Evolutionary conservation across 2,797 vertebrate species (phyloP), one percentile per base, ranked within the genome.

Genomic region (Thunnus albacares): DNA sequence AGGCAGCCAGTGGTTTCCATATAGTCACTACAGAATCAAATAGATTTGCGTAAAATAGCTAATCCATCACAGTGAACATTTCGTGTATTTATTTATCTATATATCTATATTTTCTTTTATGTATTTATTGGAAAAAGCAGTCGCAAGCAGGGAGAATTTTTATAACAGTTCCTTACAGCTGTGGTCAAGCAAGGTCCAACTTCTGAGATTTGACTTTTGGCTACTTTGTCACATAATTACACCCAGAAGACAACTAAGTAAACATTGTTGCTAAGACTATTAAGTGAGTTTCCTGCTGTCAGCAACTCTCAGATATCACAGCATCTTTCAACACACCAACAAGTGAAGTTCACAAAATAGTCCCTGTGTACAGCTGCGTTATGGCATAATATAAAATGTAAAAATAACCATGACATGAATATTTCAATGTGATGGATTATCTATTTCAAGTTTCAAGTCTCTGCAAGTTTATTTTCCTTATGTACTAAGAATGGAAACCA

Each of bases 401-500:
- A 57, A 71, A 35, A 63, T 73, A 55, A 73, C 60, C 15, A 2
- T 18, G 30, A 33, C 28, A 61, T 26, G 12, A 59, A 30, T 45
- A 53, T 6, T 22, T 79, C 14, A 59, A 15, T 58, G 20, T 45
- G 28, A 59, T 79, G 13, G 20, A 61, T 72, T 33, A 58, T 17
- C 55, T 53, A 17, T 38, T 53, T 75, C 62, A 60, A 51, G 58
- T 67, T 72, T 83, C 26, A 61, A 43, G 45, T 66, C 13, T 62
- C 30, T 60, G 17, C 7, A 3, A 13, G 26, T 41, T 41, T 11
- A 62, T 71, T 71, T 77, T 60, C 18, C 28, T 30, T 3, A 30
- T 30, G 28, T 30, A 30, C 28, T 30, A 30, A 30, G 28, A 30
- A 68, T 17, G 28, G 53, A 63, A 79, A 70, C 49, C 52, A 64